A percentile compares a stretch with the other conserved stretches of the same genome.
phyloP scores from a whole-genome alignment of 2,888 invertebrate genomes.

The Gasteruption jaculator region DNA sequence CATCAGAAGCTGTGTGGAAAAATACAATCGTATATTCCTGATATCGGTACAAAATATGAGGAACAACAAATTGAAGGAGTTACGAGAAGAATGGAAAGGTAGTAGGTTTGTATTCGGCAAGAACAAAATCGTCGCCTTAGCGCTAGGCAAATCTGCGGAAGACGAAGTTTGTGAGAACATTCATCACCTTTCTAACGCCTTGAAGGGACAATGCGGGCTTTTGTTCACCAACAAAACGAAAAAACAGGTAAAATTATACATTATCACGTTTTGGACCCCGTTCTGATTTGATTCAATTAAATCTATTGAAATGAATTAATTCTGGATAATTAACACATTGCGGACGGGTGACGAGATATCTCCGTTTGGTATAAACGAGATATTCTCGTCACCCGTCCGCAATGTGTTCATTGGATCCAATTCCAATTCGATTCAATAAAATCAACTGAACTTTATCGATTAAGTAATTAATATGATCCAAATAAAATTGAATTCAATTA shows the following conservation, averaged over 20 bases:
- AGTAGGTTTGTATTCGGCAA: constrained; percentile 96
- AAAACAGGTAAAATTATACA: constrained; percentile 75
- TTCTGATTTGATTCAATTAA: not conserved
- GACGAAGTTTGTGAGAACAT: constrained; percentile 81
- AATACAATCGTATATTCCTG: constrained; percentile 81
- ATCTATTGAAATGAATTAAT: not conserved
- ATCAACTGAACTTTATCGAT: not conserved
- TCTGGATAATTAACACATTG: not conserved
- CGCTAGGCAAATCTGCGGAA: constrained; percentile 76
- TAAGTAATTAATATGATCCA: not conserved
- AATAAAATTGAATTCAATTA: not conserved
- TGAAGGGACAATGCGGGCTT: constrained; percentile 88
- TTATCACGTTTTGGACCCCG: no score
- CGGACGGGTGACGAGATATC: no score
- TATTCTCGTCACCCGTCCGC: no score
- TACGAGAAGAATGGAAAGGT: constrained; percentile 84
- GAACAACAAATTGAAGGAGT: constrained; percentile 81
- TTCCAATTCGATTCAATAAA: not conserved
- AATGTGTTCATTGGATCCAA: no score
- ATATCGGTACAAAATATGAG: constrained; percentile 92
- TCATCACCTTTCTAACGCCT: constrained; percentile 65
- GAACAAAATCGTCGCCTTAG: constrained; percentile 91
- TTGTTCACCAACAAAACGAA: constrained; percentile 85
- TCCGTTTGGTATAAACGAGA: no score
- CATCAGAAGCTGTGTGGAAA: constrained; percentile 74